These are phyloP conservation scores for Penaeus monodon DNA, from an alignment of 2,888 invertebrate genomes.

Conservation along the genomic window DNA sequence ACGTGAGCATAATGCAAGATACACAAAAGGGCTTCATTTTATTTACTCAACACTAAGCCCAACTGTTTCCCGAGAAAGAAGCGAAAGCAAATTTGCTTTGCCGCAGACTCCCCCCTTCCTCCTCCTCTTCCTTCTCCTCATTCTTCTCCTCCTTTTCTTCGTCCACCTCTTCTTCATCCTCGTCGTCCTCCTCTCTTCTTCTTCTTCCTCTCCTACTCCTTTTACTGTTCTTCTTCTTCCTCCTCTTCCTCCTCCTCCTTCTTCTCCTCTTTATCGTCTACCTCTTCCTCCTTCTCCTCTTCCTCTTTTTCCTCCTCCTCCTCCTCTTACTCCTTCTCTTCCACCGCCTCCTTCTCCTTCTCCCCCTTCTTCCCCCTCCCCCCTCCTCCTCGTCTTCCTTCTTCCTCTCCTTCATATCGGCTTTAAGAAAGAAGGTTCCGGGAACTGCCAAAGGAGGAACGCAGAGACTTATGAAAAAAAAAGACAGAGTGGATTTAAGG, in stretches of 20 bases:
- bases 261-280: not conserved
- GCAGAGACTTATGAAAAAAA: too few relatives aligned
- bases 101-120: not conserved
- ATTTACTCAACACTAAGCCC: too few relatives aligned
- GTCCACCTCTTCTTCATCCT: not conserved
- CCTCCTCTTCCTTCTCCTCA: not conserved
- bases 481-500: too few relatives aligned
- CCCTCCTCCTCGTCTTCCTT: not conserved
- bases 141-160: not conserved
- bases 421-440: not conserved
- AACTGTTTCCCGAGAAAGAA: too few relatives aligned
- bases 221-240: not conserved
- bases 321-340: not conserved
- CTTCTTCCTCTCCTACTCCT: not conserved
- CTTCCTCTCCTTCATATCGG: conserved; percentile 18
- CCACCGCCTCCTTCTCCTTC: not conserved
- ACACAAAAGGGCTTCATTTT: too few relatives aligned
- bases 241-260: not conserved
- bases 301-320: not conserved
- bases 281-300: not conserved
- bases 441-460: not conserved
- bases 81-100: too few relatives aligned
- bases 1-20: too few relatives aligned
- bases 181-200: too few relatives aligned
- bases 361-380: too few relatives aligned